Base-by-base conservation (phyloP, 2,113 vertebrate genomes). In the Machaerirhynchus nigripectus region DNA sequence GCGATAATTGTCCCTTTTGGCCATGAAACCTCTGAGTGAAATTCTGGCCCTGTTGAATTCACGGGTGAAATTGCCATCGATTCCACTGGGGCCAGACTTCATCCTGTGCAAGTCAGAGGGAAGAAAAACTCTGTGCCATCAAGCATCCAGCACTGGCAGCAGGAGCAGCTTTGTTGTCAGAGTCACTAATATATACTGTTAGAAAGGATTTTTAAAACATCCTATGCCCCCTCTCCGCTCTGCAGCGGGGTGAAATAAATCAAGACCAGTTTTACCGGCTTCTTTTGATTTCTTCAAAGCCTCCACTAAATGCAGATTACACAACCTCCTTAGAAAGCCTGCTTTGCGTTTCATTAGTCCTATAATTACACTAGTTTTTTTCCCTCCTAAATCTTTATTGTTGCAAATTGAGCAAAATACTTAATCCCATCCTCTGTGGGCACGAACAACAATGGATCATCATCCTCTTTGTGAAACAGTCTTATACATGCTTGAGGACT, bases 1-100 rank as follows among this genome's bases (percentile, higher is more conserved):
- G 69, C 49, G 53, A 20, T 94, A 93, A 94, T 90, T 93, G 74
- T 74, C 33, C 96, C 87, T 84, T 83, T 81, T 95, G 91, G 81
- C 87, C 81, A 50, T 91, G 83, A 96, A 94, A 95, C 30, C 46
- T 79, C 7, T 15, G 49, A 87, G 69, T 61, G 84, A 87, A 84
- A 65, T 84, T 95, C 77, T 82, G 70, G 44, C 67, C 21, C 65
- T 1, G 0, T 79, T 57, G 60, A 91, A 92, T 22, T 53, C 37
- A 10, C 0, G 0, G 69, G 61, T 37, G 60, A 46, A 95, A 61
- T 76, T 91, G 44, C 81, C 53, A 17, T 28, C 52, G 84, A 46
- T 81, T 87, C 64, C 31, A 21, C 6, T 2, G 4, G 23, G 56
- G 27, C 52, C 69, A 37, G 56, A 44, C 7, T 71, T 74, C 60